A percentile compares a stretch with the other conserved stretches of the same genome.
Conservation (phyloP, 2,797 vertebrate species). For the Esox lucius region DNA sequence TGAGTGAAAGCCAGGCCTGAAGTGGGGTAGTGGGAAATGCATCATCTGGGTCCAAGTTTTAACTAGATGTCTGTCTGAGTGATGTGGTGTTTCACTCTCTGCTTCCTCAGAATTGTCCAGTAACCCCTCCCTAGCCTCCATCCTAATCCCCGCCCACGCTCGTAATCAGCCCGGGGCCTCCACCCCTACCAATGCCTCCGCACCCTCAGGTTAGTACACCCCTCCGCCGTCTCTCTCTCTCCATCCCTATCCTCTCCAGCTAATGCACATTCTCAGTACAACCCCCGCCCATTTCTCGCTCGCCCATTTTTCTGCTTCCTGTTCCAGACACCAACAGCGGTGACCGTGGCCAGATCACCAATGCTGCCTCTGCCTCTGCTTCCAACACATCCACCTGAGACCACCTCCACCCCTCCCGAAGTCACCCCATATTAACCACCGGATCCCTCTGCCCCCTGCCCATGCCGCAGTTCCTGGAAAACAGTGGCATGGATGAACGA, state of each 20-base stretch:
- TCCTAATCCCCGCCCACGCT: constrained; percentile 86
- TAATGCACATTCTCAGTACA: not conserved
- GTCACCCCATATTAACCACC: constrained; percentile 10
- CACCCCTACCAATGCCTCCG: constrained; percentile 73
- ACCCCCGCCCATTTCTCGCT: no score
- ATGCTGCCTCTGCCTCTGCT: constrained; percentile 84
- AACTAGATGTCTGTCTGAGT: not conserved
- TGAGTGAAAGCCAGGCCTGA: not conserved
- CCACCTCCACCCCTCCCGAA: constrained; percentile 64
- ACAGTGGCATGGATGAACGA: not conserved
- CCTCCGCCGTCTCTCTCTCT: not conserved
- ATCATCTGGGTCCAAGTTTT: not conserved
- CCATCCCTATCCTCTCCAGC: not conserved
- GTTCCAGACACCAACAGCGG: constrained; percentile 69
- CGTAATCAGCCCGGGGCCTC: constrained; percentile 83
- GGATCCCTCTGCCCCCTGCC: constrained; percentile 59
- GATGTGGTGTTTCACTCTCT: constrained; percentile 25
- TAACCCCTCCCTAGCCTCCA: constrained; percentile 84
- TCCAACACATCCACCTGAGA: constrained; percentile 77
- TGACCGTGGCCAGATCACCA: constrained; percentile 84
- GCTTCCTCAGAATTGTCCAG: constrained; percentile 80
- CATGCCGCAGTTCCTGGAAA: not conserved
- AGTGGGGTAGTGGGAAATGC: not conserved
- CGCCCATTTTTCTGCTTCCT: not conserved
- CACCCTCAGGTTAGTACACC: constrained; percentile 79